Percentiles rank a stretch among this genome's conserved stretches.
phyloP scores from a whole-genome alignment of 2,113 vertebrate species.

The Nibea coibor region DNA sequence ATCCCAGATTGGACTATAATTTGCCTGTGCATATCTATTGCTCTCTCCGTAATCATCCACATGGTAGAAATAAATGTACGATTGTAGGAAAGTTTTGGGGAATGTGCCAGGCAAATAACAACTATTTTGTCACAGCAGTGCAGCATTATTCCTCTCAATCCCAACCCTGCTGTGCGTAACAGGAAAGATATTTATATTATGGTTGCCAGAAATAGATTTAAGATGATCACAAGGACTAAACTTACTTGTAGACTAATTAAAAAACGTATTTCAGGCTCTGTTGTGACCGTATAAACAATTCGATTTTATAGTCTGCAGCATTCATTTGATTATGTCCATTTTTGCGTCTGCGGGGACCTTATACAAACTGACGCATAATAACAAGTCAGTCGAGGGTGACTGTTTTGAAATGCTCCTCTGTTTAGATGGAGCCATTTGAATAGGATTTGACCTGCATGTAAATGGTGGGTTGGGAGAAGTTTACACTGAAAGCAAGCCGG shows the following conservation, averaged over 20 bases:
- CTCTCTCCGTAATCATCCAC: conserved; percentile 65
- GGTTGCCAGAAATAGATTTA: conserved; percentile 52
- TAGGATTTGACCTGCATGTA: conserved; percentile 83
- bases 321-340: conserved; percentile 66
- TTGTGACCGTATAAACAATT: conserved; percentile 46
- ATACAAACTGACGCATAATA: conserved; percentile 73
- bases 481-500: conserved; percentile 67
- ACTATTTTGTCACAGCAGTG: conserved; percentile 56
- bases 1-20: conserved; percentile 72
- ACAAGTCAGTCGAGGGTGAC: conserved; percentile 57
- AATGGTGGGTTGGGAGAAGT: conserved; percentile 73
- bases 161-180: conserved; percentile 57
- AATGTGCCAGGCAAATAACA: conserved; percentile 64
- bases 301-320: conserved; percentile 24
- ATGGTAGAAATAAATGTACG: conserved; percentile 73
- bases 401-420: conserved; percentile 77
- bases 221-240: conserved; percentile 21
- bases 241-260: conserved; percentile 10
- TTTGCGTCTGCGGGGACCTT: conserved; percentile 55
- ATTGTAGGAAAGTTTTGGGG: conserved; percentile 69
- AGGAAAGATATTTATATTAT: conserved; percentile 63
- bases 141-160: conserved; percentile 45
- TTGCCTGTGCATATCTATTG: conserved; percentile 72
- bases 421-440: conserved; percentile 82
- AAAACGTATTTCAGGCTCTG: background rate